phyloP scores from a whole-genome alignment of 2,113 vertebrate genomes.

The Stigmatopora argus region DNA sequence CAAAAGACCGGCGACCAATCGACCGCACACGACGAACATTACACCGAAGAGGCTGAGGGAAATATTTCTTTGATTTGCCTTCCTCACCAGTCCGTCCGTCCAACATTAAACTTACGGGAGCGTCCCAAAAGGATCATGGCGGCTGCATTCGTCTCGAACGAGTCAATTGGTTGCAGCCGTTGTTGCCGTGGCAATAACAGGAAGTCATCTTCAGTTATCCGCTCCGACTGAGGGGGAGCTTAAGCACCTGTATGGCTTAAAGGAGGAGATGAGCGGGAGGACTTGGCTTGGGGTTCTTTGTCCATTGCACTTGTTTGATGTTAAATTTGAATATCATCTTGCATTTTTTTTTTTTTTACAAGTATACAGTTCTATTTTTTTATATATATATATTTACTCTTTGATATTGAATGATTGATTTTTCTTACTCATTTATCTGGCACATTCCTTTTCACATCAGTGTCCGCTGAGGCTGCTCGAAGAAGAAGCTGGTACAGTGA shows the following conservation, averaged over 20 bases:
- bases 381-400: slow-evolving; percentile 53
- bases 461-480: slow-evolving; percentile 42
- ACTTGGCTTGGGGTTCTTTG: slow-evolving; percentile 50
- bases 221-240: slow-evolving; percentile 50
- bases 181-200: slow-evolving; percentile 64
- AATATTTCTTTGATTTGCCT: slow-evolving; percentile 48
- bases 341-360: slow-evolving; percentile 48
- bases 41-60: not conserved
- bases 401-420: slow-evolving; percentile 52
- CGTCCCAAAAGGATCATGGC: slow-evolving; percentile 52
- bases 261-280: slow-evolving; percentile 5
- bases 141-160: slow-evolving; percentile 30
- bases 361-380: slow-evolving; percentile 43
- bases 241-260: slow-evolving; percentile 84
- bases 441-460: slow-evolving; percentile 55
- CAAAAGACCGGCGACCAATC: too few relatives aligned
- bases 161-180: slow-evolving; percentile 67
- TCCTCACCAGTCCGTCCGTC: slow-evolving; percentile 55
- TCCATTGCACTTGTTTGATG: slow-evolving; percentile 56
- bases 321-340: slow-evolving; percentile 47
- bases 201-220: slow-evolving; percentile 57
- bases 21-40: too few relatives aligned
- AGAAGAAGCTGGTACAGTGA: slow-evolving; percentile 49
- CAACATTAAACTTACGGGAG: slow-evolving; percentile 44
- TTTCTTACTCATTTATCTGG: slow-evolving; percentile 53